phyloP scores from a whole-genome alignment of 2,113 vertebrate species.

The Notothenia coriiceps region DNA sequence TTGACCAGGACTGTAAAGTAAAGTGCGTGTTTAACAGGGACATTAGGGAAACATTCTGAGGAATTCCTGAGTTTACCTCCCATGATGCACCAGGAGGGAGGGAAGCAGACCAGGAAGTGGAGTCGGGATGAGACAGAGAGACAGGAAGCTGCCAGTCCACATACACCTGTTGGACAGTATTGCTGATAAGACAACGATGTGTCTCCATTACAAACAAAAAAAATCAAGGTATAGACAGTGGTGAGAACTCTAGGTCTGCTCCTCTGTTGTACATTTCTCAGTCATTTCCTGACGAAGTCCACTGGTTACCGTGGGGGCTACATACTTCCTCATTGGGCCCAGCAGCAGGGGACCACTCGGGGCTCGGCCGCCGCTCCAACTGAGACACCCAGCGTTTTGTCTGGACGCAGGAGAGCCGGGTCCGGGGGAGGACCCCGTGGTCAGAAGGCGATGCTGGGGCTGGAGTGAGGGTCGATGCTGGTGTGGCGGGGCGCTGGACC shows the following conservation, averaged over 20 bases:
- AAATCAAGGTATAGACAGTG: slow-evolving; percentile 67
- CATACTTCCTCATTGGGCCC: slow-evolving; percentile 87
- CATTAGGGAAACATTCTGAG: slow-evolving; percentile 92
- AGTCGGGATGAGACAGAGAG: slow-evolving; percentile 26
- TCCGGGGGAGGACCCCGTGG: slow-evolving; percentile 81
- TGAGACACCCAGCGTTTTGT: slow-evolving; percentile 68
- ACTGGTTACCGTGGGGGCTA: slow-evolving; percentile 92
- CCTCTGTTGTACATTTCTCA: slow-evolving; percentile 96
- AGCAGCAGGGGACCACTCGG: slow-evolving; percentile 81
- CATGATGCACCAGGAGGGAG: slow-evolving; percentile 78
- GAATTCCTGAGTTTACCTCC: slow-evolving; percentile 97
- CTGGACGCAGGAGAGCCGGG: slow-evolving; percentile 77
- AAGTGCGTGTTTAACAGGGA: slow-evolving; percentile 58
- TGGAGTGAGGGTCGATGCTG: slow-evolving; percentile 86
- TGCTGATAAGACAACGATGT: slow-evolving; percentile 77
- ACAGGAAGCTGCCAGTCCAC: slow-evolving; percentile 67
- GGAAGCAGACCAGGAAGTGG: slow-evolving; percentile 37
- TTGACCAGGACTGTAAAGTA: slow-evolving; percentile 63
- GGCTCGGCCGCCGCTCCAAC: slow-evolving; percentile 60
- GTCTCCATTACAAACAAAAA: slow-evolving; percentile 61
- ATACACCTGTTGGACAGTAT: slow-evolving; percentile 77
- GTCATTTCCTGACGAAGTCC: slow-evolving; percentile 98
- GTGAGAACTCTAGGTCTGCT: slow-evolving; percentile 87
- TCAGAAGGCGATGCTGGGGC: slow-evolving; percentile 67
- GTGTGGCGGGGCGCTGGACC: slow-evolving; percentile 78